phyloP scores from a whole-genome alignment of 2,888 invertebrate genomes.

The Andrena dorsata region DNA sequence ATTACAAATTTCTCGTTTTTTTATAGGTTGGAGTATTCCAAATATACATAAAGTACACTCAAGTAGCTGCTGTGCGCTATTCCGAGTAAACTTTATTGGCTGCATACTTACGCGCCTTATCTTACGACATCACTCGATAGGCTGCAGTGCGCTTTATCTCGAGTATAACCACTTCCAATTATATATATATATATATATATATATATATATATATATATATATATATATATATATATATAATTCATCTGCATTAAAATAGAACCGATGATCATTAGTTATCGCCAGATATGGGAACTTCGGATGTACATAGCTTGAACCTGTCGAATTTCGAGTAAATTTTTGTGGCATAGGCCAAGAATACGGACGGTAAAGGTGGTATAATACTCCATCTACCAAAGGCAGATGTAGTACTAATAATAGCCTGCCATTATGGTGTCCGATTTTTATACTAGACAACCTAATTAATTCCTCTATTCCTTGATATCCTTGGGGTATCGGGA shows the following conservation, averaged over 20 bases:
- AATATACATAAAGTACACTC: no score
- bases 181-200: no score
- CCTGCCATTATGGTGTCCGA: neutral
- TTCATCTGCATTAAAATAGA: neutral
- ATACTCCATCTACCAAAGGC: neutral
- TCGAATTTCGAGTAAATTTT: neutral
- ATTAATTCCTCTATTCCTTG: neutral
- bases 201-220: no score
- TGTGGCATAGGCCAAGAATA: neutral
- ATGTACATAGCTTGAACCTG: neutral
- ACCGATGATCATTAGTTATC: neutral
- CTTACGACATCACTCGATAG: no score
- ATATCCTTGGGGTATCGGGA: neutral
- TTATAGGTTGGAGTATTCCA: no score
- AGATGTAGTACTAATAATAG: neutral
- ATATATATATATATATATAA: no score
- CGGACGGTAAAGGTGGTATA: neutral
- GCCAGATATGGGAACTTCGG: neutral
- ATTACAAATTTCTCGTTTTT: no score
- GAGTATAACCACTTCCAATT: no score
- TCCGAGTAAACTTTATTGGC: no score
- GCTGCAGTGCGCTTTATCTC: no score
- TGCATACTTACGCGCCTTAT: no score
- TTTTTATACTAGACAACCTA: neutral
- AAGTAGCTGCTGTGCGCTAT: no score